Conservation (phyloP, 2,113 vertebrate genomes). For the Notothenia rossii region DNA sequence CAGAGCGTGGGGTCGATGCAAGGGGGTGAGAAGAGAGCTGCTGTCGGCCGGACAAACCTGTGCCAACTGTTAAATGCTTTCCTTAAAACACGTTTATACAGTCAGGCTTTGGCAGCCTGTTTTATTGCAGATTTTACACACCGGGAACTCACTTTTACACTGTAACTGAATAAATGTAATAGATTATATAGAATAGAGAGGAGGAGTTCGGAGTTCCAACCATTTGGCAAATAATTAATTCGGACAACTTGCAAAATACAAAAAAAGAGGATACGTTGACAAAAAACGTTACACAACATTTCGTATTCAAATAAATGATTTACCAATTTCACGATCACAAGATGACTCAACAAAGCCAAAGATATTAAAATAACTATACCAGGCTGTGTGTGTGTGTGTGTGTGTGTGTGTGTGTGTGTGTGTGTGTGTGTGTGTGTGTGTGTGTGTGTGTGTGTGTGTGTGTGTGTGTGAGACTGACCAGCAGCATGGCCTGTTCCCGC, state of each 20-base stretch:
- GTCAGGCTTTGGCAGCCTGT: not conserved
- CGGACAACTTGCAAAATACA: not conserved
- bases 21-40: slow-evolving; percentile 26
- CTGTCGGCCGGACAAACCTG: not conserved
- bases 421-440: not conserved
- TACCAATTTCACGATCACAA: not conserved
- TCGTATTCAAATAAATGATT: not conserved
- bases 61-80: not conserved
- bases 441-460: not conserved
- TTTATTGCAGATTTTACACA: not conserved
- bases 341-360: not conserved
- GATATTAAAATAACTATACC: not conserved
- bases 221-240: not conserved
- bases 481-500: slow-evolving; percentile 98
- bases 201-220: not conserved
- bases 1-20: slow-evolving; percentile 60
- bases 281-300: not conserved
- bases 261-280: no score
- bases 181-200: not conserved
- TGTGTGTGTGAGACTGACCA: slow-evolving; percentile 82
- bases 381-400: not conserved
- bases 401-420: not conserved
- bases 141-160: not conserved
- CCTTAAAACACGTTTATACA: not conserved
- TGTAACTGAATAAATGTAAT: not conserved